phyloP scores from a whole-genome alignment of 1,140 invertebrate species.

The Epicauta chinensis region DNA sequence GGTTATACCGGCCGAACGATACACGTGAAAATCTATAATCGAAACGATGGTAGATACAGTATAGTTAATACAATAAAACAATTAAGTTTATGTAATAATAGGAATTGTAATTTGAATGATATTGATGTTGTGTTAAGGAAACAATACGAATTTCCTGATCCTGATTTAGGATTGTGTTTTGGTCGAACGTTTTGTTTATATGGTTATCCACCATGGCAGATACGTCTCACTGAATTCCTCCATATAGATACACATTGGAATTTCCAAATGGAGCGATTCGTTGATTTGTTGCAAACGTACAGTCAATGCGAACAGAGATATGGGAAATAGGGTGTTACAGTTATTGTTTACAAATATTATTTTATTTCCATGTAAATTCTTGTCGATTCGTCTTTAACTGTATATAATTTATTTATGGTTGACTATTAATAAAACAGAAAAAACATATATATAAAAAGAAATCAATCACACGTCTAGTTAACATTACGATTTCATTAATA shows the following conservation, averaged over 20 bases:
- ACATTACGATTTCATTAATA: too few species aligned
- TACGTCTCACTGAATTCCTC: slow-evolving; percentile 62
- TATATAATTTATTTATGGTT: too few species aligned
- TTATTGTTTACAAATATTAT: too few species aligned
- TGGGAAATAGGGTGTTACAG: slow-evolving; percentile 54
- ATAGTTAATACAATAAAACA: slow-evolving; percentile 45
- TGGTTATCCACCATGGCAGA: slow-evolving; percentile 65
- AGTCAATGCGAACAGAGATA: slow-evolving; percentile 60
- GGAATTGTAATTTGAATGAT: slow-evolving; percentile 43
- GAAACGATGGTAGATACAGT: slow-evolving; percentile 50
- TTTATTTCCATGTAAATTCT: too few species aligned
- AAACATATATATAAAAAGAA: too few species aligned
- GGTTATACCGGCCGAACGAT: slow-evolving; percentile 44
- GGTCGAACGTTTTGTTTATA: slow-evolving; percentile 52
- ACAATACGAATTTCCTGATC: slow-evolving; percentile 54
- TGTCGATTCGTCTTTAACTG: too few species aligned
- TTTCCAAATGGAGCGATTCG: slow-evolving; percentile 50
- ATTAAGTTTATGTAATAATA: slow-evolving; percentile 35
- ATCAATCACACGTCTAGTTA: too few species aligned
- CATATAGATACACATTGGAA: slow-evolving; percentile 49
- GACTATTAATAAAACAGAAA: too few species aligned
- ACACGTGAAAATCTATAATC: slow-evolving; percentile 45
- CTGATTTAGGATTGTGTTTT: slow-evolving; percentile 58
- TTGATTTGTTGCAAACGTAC: slow-evolving; percentile 52
- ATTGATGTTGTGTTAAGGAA: slow-evolving; percentile 46